Base-by-base conservation (phyloP, 2,888 invertebrate species). In the Platycheirus rosarum region DNA sequence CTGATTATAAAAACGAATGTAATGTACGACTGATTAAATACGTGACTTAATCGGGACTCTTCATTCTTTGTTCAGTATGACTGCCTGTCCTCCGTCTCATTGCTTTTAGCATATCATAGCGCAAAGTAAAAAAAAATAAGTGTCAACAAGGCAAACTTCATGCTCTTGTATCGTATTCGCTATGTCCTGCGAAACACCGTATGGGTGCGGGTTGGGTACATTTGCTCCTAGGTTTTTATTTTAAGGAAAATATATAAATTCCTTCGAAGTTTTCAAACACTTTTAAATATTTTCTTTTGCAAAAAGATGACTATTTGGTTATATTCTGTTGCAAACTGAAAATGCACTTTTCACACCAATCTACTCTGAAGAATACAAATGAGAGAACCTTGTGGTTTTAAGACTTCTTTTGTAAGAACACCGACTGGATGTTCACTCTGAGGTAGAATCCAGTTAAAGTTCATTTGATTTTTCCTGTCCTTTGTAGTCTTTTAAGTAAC, bases 21-120 rank as follows among this genome's bases (percentile, higher is more conserved):
- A 87, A 87, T 87, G 88, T 87, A 87, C 86, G 86, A 86, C 87
- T 89, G 89, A 89, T 89, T 89, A 89, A 89, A 89, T 88, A 89
- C 89, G 89, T 89, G 89, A 89, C 89, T 88, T 89, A 89, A 89
- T 89, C 84, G 85, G 73, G 78, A 82, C 78, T 75, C 66, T 74
- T 68, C 79, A 71, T 66, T 71, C 75, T 60, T 55, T 48, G 66
- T 60, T 57, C 53, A 35, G 69, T 48, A 26, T 40, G 49, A 29
- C 40, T 68, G 51, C 57, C 53, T 66, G 66, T 65, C 57, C 60
- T 65, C 29, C 65, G 53, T 51, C 71, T 73, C 44, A 55, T 74
- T 63, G 68, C 68, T 77, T 68, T 73, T 77, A 57, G 63, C 75
- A 66, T 74, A 53, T 78, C 69, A 70, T 60, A 49, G 29, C 29